Evolutionary conservation across 2,888 invertebrate genomes (phyloP), one percentile per base, ranked within the genome.

Genomic region (Nomada ruficornis): DNA sequence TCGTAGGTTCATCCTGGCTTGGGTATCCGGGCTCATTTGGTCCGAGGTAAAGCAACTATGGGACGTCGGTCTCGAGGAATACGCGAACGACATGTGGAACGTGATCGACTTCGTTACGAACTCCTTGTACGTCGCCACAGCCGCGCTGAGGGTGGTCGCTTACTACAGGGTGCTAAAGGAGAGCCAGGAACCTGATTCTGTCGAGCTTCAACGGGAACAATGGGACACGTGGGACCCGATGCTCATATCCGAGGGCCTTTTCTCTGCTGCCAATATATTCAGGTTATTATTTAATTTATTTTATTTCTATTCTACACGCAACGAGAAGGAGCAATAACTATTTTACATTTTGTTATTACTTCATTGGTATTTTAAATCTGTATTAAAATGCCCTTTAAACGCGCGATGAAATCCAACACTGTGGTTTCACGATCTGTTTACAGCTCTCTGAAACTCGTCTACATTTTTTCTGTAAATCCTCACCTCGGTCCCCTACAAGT

Each of bases 171-270:
- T 98, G 50, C 93, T 97, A 96, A 97, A 97, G 69, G 96, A 97
- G 94, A 96, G 96, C 94, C 94, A 95, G 44, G 93, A 94, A 76
- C 95, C 95, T 9, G 94, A 94, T 44, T 94, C 95, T 82, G 95
- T 94, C 7, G 96, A 96, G 91, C 95, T 96, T 88, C 96, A 97
- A 68, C 95, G 99, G 79, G 97, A 98, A 94, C 95, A 98, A 88
- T 99, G 99, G 99, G 98, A 99, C 94, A 97, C 99, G 9, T 99
- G 98, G 98, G 99, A 99, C 94, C 99, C 99, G 23, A 99, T 99
- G 97, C 96, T 99, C 89, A 97, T 97, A 84, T 98, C 98, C 42
- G 98, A 98, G 94, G 98, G 98, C 50, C 96, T 99, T 72, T 99
- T 99, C 95, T 99, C 99, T 20, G 98, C 99, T 23, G 99, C 99